These are phyloP conservation scores for Oryzias sinensis DNA, from an alignment of 2,797 vertebrate species.

Conservation along the genomic window DNA sequence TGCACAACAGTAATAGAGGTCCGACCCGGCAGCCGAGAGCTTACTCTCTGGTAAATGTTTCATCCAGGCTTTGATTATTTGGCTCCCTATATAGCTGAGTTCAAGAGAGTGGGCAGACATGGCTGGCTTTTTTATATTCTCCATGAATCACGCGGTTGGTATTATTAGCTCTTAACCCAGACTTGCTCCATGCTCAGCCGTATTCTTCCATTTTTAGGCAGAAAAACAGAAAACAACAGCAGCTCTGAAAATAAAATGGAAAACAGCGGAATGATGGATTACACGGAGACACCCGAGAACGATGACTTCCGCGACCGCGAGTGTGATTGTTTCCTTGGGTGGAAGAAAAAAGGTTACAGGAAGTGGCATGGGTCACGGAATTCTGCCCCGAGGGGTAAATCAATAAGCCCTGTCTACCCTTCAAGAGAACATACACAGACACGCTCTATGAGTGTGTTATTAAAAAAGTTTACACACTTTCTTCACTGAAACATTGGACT, in stretches of 20 bases:
- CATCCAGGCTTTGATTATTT: constrained; percentile 38
- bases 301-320: constrained; percentile 74
- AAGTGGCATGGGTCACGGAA: constrained; percentile 30
- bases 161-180: constrained; percentile 65
- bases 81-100: constrained; percentile 16
- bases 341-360: constrained; percentile 61
- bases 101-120: constrained; percentile 13
- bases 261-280: constrained; percentile 72
- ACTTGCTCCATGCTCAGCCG: constrained; percentile 47
- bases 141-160: constrained; percentile 59
- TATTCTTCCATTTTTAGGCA: constrained; percentile 62
- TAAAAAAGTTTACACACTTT: too few relatives aligned
- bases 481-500: too few relatives aligned
- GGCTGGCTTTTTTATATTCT: constrained; percentile 28
- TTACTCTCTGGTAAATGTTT: constrained; percentile 46
- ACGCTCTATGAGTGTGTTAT: too few relatives aligned
- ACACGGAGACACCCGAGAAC: constrained; percentile 70
- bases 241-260: constrained; percentile 66
- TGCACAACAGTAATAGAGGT: constrained; percentile 35
- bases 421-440: too few relatives aligned
- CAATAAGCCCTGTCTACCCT: too few relatives aligned
- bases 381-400: too few relatives aligned
- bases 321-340: constrained; percentile 75
- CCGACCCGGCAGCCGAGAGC: constrained; percentile 26
- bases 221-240: constrained; percentile 60